phyloP scores from a whole-genome alignment of 2,888 invertebrate genomes.

The Drosophila demipolita region DNA sequence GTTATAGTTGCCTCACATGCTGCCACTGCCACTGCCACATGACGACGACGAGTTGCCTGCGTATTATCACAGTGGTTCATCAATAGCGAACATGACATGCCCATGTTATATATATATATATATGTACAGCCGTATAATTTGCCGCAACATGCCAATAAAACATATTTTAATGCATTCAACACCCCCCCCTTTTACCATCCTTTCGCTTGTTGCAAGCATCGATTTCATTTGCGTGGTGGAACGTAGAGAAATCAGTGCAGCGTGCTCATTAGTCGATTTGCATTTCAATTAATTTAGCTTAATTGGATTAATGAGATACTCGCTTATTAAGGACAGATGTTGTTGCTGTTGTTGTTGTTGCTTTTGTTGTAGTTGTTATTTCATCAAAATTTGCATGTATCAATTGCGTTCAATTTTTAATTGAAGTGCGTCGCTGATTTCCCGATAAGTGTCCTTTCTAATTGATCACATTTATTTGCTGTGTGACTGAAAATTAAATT shows the following conservation, averaged over 20 bases:
- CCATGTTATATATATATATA: constrained; percentile 52
- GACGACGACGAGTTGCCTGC: constrained; percentile 5
- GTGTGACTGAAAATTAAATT: neutral
- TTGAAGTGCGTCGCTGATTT: constrained; percentile 62
- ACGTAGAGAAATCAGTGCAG: constrained; percentile 53
- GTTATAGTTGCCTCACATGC: constrained; percentile 33
- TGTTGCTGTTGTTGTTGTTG: constrained; percentile 39
- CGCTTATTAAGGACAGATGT: constrained; percentile 63
- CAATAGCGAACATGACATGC: constrained; percentile 61
- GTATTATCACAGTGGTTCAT: constrained; percentile 54
- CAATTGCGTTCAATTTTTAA: constrained; percentile 39
- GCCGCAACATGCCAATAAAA: constrained; percentile 52
- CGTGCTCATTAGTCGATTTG: constrained; percentile 79
- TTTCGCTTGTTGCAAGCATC: neutral
- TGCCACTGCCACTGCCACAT: neutral
- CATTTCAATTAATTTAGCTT: constrained; percentile 79
- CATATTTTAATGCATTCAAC: constrained; percentile 57
- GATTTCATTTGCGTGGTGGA: neutral
- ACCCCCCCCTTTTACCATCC: neutral
- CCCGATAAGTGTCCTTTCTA: constrained; percentile 54
- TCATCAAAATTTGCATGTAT: constrained; percentile 70
- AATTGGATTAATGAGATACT: constrained; percentile 82
- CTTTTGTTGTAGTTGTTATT: constrained; percentile 35
- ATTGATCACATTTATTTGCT: constrained; percentile 43
- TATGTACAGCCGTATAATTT: constrained; percentile 54